A percentile compares a stretch with the other conserved stretches of the same genome.
Evolutionary conservation across 2,113 vertebrate genomes (phyloP).

Genomic region (Canis aureus): DNA sequence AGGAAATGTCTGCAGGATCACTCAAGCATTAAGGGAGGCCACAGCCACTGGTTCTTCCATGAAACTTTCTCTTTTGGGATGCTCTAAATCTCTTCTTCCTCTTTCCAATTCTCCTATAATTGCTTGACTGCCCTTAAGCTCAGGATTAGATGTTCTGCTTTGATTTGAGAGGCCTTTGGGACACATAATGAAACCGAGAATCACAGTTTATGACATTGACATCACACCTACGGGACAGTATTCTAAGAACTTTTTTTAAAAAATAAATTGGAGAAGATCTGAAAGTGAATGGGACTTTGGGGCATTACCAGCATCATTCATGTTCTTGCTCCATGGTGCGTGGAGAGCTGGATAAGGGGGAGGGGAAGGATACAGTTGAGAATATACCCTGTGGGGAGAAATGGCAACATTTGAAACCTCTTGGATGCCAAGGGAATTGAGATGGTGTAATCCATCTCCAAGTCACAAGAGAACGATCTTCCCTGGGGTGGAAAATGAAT

Average conservation of each 20-base stretch:
- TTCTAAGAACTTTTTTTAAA: neutral
- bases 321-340: fast-evolving
- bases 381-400: neutral
- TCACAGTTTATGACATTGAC: neutral
- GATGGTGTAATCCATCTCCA: neutral
- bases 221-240: neutral
- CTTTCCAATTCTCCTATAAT: neutral
- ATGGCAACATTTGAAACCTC: neutral
- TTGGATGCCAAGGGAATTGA: too few species aligned
- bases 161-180: neutral
- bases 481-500: neutral
- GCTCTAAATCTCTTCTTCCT: neutral
- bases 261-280: neutral
- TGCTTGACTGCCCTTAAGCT: neutral
- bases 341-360: too few species aligned
- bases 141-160: neutral
- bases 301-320: neutral
- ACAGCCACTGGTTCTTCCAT: neutral
- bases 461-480: neutral
- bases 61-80: neutral
- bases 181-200: neutral
- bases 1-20: neutral
- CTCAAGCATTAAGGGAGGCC: neutral
- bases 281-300: neutral
- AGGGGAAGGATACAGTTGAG: neutral